Evolutionary conservation across 2,797 vertebrate genomes (phyloP).

Genomic region (Platalea minor): DNA sequence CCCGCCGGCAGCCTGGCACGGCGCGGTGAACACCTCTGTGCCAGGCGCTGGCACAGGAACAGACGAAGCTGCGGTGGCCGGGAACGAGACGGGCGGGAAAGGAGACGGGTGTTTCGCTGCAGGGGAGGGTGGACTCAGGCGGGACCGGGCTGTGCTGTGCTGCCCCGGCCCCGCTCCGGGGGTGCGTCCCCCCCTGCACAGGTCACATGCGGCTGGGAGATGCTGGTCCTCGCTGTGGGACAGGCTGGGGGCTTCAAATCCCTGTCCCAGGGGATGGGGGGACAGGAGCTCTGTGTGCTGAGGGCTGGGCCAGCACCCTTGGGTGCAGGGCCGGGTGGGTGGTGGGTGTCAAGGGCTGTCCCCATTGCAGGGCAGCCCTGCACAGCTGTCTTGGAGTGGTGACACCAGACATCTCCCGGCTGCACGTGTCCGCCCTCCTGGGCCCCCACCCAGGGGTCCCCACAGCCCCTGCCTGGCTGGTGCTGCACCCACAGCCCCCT

Average conservation of each 20-base stretch:
- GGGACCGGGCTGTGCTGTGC: background rate
- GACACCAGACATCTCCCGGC: background rate
- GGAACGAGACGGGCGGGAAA: background rate
- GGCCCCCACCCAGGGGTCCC: background rate
- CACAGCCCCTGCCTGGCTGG: background rate
- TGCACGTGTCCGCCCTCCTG: background rate
- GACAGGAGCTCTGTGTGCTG: background rate
- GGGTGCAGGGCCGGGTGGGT: background rate
- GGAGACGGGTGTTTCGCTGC: background rate
- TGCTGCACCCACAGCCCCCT: background rate
- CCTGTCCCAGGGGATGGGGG: fast-evolving
- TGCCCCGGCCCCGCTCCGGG: background rate
- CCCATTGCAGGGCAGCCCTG: background rate
- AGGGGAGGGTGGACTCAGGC: background rate
- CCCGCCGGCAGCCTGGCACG: fast-evolving
- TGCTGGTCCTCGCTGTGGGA: background rate
- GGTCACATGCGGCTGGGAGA: background rate
- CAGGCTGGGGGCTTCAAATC: background rate
- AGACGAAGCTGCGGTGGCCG: background rate
- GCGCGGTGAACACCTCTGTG: background rate
- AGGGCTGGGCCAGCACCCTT: background rate
- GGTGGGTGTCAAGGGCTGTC: background rate
- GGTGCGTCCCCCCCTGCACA: background rate
- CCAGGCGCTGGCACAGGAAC: constrained; percentile 15
- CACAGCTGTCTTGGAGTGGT: background rate